Evolutionary conservation across 2,888 invertebrate genomes (phyloP), one percentile per base, ranked within the genome.

Genomic region (Germaria angustata): DNA sequence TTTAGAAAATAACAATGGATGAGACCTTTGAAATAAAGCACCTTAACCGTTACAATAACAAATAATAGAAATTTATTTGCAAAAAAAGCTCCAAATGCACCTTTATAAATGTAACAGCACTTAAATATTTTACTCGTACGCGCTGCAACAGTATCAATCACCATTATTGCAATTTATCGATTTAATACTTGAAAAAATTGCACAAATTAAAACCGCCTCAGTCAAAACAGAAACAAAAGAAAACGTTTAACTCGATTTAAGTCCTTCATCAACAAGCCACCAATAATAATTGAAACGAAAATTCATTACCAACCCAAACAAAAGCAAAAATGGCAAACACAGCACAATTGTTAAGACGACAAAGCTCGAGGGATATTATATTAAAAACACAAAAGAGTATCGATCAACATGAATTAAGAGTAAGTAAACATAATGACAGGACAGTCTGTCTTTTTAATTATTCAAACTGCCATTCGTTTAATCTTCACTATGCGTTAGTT

Each of bases 401-500:
- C 87, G 97, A 97, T 90, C 94, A 96, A 61, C 93, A 97, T 89
- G 97, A 97, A 89, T 93, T 97, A 93, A 95, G 96, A 87, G 97
- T 97, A 90, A 90, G 90, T 87, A 65, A 20, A 22, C 32, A 72
- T 55, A 36, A 41, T 61, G 51, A 36, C 46, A 24, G 24, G 7
- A 59, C 20, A 53, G 5, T 49, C 32, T 61, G 13, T 6, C 13
- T 34, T 46, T 39, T 24, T 8, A 39, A 28, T 8, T 15, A 39
- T 68, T 41, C 24, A 68, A 39, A 17, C 17, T 51, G 17, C 39
- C 49, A 66, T 11, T 61, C n/a, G 17, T 51, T 39, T 11, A 66
- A 66, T 24, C n/a, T n/a, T n/a, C n/a, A n/a, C n/a, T n/a, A n/a
- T n/a, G n/a, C n/a, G n/a, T n/a, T n/a, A n/a, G n/a, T n/a, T n/a